phyloP scores from a whole-genome alignment of 2,888 invertebrate genomes.

The Drosophila peninsularis region DNA sequence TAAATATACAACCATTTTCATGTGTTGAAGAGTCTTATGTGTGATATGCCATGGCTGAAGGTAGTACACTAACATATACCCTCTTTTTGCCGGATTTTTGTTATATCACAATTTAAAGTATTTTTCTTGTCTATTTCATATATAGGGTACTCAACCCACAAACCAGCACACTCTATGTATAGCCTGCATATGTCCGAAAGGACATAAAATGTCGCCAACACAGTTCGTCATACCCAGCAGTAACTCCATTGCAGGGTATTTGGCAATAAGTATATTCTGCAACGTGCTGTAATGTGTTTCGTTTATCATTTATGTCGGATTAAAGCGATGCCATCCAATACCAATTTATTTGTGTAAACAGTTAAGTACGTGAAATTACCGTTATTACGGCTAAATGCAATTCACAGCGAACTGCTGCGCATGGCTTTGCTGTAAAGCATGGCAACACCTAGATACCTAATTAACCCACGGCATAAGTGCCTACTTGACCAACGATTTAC shows the following conservation, averaged over 20 bases:
- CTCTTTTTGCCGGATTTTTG: background rate
- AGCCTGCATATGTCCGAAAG: too few relatives aligned
- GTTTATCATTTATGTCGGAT: slow-evolving; percentile 43
- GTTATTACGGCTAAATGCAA: slow-evolving; percentile 18
- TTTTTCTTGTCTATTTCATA: too few relatives aligned
- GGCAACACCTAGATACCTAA: background rate
- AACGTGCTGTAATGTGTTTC: slow-evolving; percentile 15
- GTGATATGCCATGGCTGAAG: background rate
- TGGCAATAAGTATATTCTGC: background rate
- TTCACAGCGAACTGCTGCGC: slow-evolving; percentile 5
- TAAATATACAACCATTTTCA: background rate
- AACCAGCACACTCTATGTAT: too few relatives aligned
- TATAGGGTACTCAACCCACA: too few relatives aligned
- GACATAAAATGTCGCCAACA: too few relatives aligned
- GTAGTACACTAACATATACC: background rate
- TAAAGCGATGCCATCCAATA: slow-evolving; percentile 30
- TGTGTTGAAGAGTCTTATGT: too few relatives aligned
- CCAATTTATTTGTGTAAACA: slow-evolving; percentile 15
- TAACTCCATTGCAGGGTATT: slow-evolving; percentile 16
- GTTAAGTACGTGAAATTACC: slow-evolving; percentile 31
- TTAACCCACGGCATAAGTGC: too few relatives aligned
- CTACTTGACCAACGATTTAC: background rate
- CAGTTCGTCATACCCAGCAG: background rate
- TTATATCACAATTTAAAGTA: too few relatives aligned
- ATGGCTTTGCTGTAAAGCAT: background rate